These are phyloP conservation scores for Lepilemur ruficaudatus DNA, from an alignment of 2,797 vertebrate species.

Conservation along the genomic window DNA sequence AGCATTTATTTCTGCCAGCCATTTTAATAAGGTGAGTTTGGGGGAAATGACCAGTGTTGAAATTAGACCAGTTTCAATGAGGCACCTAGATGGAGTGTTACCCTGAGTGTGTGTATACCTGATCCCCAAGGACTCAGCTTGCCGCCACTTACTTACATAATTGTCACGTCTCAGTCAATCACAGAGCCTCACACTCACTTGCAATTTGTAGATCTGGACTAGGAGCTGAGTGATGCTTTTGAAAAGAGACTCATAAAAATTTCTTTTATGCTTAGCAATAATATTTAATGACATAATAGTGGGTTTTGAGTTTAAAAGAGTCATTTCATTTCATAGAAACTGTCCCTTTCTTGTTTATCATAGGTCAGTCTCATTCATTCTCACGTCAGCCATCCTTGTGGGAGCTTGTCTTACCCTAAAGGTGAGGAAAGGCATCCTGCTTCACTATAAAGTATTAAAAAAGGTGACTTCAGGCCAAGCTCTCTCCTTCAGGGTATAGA, in stretches of 20 bases:
- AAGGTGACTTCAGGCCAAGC: not conserved
- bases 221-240: not conserved
- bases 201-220: not conserved
- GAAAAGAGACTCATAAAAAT: not conserved
- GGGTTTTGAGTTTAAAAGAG: not conserved
- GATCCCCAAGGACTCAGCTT: constrained; percentile 29
- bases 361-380: not conserved
- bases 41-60: constrained; percentile 40
- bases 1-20: constrained; percentile 37
- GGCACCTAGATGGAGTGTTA: not conserved
- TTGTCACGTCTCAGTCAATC: constrained; percentile 37
- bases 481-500: not conserved
- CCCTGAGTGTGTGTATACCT: not conserved
- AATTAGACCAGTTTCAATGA: constrained; percentile 47
- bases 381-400: not conserved
- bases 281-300: not conserved
- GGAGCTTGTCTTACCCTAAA: not conserved
- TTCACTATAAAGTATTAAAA: not conserved
- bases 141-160: constrained; percentile 29
- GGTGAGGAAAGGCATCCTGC: not conserved
- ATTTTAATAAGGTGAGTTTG: constrained; percentile 46
- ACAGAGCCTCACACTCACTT: not conserved
- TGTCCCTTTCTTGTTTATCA: not conserved
- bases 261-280: not conserved
- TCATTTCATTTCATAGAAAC: not conserved